Conservation (phyloP, 2,113 vertebrate genomes). For the Tenebrosternarchus preto region DNA sequence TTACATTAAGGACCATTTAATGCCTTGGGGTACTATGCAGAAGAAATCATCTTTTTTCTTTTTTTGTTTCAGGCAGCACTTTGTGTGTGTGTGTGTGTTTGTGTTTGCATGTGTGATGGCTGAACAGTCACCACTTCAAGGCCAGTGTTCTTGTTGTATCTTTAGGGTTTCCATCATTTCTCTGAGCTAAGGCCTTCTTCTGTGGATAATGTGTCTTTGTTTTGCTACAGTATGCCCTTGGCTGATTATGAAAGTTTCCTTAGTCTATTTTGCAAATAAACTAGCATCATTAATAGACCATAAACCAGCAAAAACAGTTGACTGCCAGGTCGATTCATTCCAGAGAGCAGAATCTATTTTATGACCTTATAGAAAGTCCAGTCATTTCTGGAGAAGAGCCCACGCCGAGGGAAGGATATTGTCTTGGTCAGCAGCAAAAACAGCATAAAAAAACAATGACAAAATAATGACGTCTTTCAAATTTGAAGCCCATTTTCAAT, state of each 20-base stretch:
- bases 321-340: neutral
- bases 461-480: constrained; percentile 1
- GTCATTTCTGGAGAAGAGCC: neutral
- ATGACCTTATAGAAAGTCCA: neutral
- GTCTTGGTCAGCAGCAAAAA: constrained; percentile 19
- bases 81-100: neutral
- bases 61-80: constrained; percentile 29
- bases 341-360: neutral
- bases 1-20: constrained; percentile 53
- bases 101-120: neutral
- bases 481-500: no score
- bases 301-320: neutral
- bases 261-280: constrained; percentile 46
- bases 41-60: constrained; percentile 36
- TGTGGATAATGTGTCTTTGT: constrained; percentile 5
- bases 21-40: constrained; percentile 26
- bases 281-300: neutral
- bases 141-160: constrained; percentile 37
- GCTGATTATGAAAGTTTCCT: constrained; percentile 29
- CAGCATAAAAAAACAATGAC: constrained; percentile 3
- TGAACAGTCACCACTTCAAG: constrained; percentile 47
- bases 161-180: constrained; percentile 13
- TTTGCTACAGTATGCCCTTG: neutral
- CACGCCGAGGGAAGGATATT: neutral
- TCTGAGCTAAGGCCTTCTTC: neutral